phyloP scores from a whole-genome alignment of 2,888 invertebrate species.

The Limulus polyphemus region DNA sequence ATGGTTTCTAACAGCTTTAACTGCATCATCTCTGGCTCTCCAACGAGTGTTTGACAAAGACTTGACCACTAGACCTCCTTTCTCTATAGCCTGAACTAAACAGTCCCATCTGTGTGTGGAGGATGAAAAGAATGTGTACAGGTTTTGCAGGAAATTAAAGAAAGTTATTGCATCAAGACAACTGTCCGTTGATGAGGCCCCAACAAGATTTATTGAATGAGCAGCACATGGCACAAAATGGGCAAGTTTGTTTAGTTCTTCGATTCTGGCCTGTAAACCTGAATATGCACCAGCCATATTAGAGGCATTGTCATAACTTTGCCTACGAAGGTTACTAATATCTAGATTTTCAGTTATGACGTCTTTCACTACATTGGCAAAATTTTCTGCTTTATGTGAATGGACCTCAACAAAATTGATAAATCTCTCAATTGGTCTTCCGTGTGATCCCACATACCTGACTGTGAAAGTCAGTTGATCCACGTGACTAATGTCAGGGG shows the following conservation, averaged over 20 bases:
- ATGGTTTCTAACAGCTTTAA: not conserved
- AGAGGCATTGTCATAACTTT: slow-evolving; percentile 1
- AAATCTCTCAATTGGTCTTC: not conserved
- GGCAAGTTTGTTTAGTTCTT: not conserved
- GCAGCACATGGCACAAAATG: not conserved
- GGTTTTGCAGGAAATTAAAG: not conserved
- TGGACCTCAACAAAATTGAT: not conserved
- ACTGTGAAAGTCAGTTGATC: slow-evolving; percentile 19
- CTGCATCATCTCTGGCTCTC: slow-evolving; percentile 1
- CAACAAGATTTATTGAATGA: not conserved
- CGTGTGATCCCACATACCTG: slow-evolving; percentile 6
- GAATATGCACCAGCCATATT: not conserved
- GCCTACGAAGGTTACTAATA: not conserved
- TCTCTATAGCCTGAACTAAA: no score
- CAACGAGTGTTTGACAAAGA: not conserved
- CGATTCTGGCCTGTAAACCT: not conserved
- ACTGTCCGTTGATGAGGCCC: not conserved
- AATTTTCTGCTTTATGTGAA: not conserved
- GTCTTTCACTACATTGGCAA: not conserved
- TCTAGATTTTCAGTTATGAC: not conserved
- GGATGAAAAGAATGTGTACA: not conserved
- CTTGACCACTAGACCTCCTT: no score
- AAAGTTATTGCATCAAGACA: not conserved
- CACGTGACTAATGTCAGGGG: slow-evolving; percentile 18
- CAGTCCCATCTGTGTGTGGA: slow-evolving; percentile 1